Evolutionary conservation across 1,140 invertebrate genomes (phyloP), one percentile per base, ranked within the genome.

Genomic region (Cydia splendana): DNA sequence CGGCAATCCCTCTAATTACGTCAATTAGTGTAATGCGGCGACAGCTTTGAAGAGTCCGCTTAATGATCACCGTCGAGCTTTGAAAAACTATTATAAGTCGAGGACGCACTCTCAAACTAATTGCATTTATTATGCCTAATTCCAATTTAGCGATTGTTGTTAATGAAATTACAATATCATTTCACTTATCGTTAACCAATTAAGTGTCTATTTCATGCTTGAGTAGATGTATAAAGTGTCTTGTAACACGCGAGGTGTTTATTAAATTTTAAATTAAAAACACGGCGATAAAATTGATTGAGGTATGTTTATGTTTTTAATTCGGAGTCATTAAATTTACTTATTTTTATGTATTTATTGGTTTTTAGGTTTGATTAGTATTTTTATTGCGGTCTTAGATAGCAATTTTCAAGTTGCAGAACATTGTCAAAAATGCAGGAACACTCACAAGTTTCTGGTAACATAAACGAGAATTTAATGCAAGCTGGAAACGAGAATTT

Each of bases 1-100:
- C 89, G 87, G 87, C 90, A 91, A 92, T 93, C 91, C 89, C 90
- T 93, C 90, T 93, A 93, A 93, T 93, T 93, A 90, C 90, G 86
- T 92, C 91, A 92, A 93, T 93, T 93, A 93, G 91, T 91, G 89
- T 93, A 93, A 91, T 93, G 90, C 87, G 90, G 89, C 87, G 90
- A 92, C 91, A 91, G 89, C 87, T 92, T 90, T 90, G 86, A 89
- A 90, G 90, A 91, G 88, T 83, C 78, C 85, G 86, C 86, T 87
- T 93, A 91, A 91, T 91, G 88, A 92, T 93, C 88, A 88, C 85
- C 42, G 48, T 71, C 79, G 84, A 77, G 82, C 85, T 86, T 87
- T 87, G 83, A 86, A 87, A 88, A 87, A 85, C 84, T 85, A 86
- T 84, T 85, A 84, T 83, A 83, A 81, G 75, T 48, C 62, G 51